Conservation (phyloP, 2,888 invertebrate genomes). For the Nesidiocoris tenuis region DNA sequence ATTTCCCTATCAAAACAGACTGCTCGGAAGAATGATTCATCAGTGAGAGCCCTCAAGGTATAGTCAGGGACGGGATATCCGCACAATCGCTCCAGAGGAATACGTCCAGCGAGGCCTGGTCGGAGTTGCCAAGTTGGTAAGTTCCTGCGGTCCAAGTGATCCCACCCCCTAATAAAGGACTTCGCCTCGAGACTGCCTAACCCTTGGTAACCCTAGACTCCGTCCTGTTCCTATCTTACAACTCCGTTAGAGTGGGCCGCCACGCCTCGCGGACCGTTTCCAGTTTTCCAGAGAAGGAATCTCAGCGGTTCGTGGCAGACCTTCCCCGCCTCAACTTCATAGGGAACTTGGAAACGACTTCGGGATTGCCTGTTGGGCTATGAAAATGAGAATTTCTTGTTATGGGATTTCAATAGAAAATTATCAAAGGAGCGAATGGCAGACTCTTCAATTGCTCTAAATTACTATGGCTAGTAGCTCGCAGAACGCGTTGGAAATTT, state of each 20-base stretch:
- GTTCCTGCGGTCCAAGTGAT: conserved; percentile 35
- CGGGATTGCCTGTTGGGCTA: no score
- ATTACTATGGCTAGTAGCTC: no score
- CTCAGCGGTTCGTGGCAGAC: no score
- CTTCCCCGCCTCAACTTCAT: neutral
- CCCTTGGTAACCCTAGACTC: neutral
- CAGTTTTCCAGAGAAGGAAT: neutral
- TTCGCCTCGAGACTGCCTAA: neutral
- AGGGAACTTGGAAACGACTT: neutral
- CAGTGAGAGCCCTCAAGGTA: neutral
- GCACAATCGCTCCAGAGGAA: conserved; percentile 7
- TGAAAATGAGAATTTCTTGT: no score
- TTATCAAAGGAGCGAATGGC: no score
- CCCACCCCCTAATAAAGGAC: conserved; percentile 36
- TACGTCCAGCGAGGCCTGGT: conserved; percentile 16
- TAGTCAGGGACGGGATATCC: neutral
- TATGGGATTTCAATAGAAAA: no score
- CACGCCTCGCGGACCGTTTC: neutral
- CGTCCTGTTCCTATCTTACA: neutral
- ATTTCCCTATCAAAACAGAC: neutral
- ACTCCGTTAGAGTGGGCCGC: neutral
- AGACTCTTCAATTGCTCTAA: no score
- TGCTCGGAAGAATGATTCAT: neutral
- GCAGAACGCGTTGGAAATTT: no score
- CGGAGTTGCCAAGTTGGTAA: conserved; percentile 20